phyloP scores from a whole-genome alignment of 2,888 invertebrate genomes.

The Sycophila texana region DNA sequence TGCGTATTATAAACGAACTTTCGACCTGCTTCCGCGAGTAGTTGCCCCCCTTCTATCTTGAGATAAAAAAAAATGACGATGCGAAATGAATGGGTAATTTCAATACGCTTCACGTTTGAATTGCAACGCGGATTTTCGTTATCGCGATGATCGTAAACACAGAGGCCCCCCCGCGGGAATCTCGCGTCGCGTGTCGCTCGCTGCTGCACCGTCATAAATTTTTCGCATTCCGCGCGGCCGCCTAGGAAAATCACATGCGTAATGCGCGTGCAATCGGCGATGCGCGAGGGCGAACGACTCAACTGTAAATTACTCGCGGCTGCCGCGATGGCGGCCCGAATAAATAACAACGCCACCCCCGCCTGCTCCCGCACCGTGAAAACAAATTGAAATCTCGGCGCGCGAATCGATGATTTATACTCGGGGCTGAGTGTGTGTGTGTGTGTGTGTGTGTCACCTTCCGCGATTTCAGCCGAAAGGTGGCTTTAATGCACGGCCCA shows the following conservation, averaged over 20 bases:
- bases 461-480: neutral
- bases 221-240: neutral
- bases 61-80: no score
- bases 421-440: no score
- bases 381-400: constrained; percentile 43
- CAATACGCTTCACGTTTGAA: no score
- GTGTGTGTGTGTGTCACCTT: neutral
- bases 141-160: no score
- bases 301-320: constrained; percentile 36
- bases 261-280: no score
- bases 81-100: no score
- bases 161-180: neutral
- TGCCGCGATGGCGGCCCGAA: neutral
- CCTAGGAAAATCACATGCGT: neutral
- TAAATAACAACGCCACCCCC: constrained; percentile 22
- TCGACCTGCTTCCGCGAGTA: no score
- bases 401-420: constrained; percentile 40
- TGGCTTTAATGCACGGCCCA: neutral
- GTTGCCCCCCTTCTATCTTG: no score
- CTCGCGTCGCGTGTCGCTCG: neutral
- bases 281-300: neutral
- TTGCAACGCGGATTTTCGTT: no score
- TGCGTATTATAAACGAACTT: no score
- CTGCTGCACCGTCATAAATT: neutral
- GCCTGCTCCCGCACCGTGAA: no score